These are phyloP conservation scores for Stenichneumon culpator DNA, from an alignment of 2,888 invertebrate genomes.

Conservation along the genomic window DNA sequence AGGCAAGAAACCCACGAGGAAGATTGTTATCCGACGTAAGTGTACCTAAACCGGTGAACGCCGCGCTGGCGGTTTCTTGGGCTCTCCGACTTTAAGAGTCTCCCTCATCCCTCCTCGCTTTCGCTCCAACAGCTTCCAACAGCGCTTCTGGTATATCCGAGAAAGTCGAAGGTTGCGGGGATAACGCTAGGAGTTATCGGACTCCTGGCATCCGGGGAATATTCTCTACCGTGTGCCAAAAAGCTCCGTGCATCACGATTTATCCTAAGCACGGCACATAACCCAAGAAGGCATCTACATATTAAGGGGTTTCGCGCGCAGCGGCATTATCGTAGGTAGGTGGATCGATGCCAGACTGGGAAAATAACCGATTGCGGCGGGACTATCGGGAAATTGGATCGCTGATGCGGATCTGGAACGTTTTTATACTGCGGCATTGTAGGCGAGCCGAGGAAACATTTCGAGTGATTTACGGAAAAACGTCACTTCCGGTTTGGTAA, in stretches of 20 bases:
- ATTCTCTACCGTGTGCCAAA: slow-evolving; percentile 55
- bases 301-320: slow-evolving; percentile 20
- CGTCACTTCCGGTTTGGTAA: background rate
- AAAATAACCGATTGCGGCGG: slow-evolving; percentile 9
- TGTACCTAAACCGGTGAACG: slow-evolving; percentile 27
- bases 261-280: slow-evolving; percentile 14
- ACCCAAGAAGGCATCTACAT: slow-evolving; percentile 11
- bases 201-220: slow-evolving; percentile 2
- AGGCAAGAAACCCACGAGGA: slow-evolving; percentile 37
- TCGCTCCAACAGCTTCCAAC: slow-evolving; percentile 23
- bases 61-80: slow-evolving; percentile 43
- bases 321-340: slow-evolving; percentile 40
- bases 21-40: slow-evolving; percentile 58
- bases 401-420: slow-evolving; percentile 2
- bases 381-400: slow-evolving; percentile 21
- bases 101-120: slow-evolving; percentile 8
- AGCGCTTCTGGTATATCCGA: slow-evolving; percentile 8
- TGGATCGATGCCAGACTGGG: slow-evolving; percentile 16
- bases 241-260: slow-evolving; percentile 48
- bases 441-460: background rate
- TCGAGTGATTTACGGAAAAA: background rate
- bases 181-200: slow-evolving; percentile 49
- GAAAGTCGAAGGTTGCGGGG: slow-evolving; percentile 56
- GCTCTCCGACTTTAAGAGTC: background rate
- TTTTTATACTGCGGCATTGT: background rate